Base-by-base conservation (phyloP, 2,888 invertebrate genomes). In the Electrophaes corylata region DNA sequence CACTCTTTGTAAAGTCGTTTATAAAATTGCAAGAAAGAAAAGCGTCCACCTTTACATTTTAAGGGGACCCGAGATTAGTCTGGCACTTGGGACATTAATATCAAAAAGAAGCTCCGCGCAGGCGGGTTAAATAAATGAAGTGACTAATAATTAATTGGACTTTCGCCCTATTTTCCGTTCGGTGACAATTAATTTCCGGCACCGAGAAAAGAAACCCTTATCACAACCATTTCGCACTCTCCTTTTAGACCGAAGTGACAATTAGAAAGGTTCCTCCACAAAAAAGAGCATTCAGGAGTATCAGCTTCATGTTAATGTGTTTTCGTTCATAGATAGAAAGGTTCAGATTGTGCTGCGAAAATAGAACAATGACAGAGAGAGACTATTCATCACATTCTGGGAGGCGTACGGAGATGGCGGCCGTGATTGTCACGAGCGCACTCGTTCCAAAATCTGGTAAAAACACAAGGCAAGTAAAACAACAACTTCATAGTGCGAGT, bases 111-210 rank as follows among this genome's bases (percentile, higher is more conserved):
- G 82, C 81, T 78, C 72, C 75, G 70, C 77, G 78, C 79, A 81
- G 77, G 77, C 77, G 86, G 86, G 88, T 90, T 90, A 90, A 89
- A 91, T 90, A 90, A 90, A 90, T 91, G 90, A 90, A 91, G 86
- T 91, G 88, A 86, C 86, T 88, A 89, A 89, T 91, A 91, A 91
- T 91, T 90, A 91, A 91, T 91, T 90, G 90, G 88, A 90, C 83
- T 91, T 90, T 88, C 86, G 83, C 90, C 91, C 91, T 86, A 90
- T 91, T 91, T 90, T 90, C 89, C 86, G 90, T 90, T 90, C 86
- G 87, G 90, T 85, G 90, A 91, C 91, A 88, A 90, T 91, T 91
- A 90, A 91, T 91, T 90, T 91, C 88, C 88, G 86, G 84, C 80
- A 77, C 75, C 76, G 82, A 84, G 85, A 85, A 89, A 91, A 89